Base-by-base conservation (phyloP, 2,888 invertebrate species). In the Coelinius sp. region DNA sequence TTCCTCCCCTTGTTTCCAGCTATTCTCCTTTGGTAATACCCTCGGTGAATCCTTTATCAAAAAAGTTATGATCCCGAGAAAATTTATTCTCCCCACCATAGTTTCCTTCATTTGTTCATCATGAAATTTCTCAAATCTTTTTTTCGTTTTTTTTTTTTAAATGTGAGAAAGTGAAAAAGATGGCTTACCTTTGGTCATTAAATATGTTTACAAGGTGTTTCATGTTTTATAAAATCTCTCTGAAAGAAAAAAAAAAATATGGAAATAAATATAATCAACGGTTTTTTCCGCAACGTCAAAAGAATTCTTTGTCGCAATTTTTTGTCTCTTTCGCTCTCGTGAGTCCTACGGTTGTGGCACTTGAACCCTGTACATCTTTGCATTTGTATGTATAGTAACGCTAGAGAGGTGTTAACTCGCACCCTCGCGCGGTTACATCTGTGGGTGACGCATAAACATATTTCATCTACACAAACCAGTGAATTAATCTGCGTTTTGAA, bases 1-100 rank as follows among this genome's bases (percentile, higher is more conserved):
- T n/a, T n/a, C 49, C 25, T 74, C 76, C 76, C 76, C 76, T 71
- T 66, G 44, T 35, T 69, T 66, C 46, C 46, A 14, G n/a, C 14
- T 35, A 12, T 25, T 35, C 24, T 49, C 59, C n/a, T 20, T 49
- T 25, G 17, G 31, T 59, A 59, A 59, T 59, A 59, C 35, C 17
- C 31, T 14, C 7, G 35, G 14, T 59, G 31, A 59, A 25, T 35
- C 7, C 10, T 49, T 49, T 35, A 59, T 59, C 59, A 59, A 35
- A 59, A 31, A 59, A 59, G 8, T 31, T 31, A 41, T 41, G 41
- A 41, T 41, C 41, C 41, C n/a, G 41, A 12, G n/a, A 41, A 10
- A n/a, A 41, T 41, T 41, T 41, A 41, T 41, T n/a, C n/a, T 53
- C 14, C 14, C 25, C 41, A 14, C 14, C 41, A 14, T 53, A 24